These are phyloP conservation scores for Erythrolamprus reginae DNA, from an alignment of 2,113 vertebrate species.

Conservation along the genomic window DNA sequence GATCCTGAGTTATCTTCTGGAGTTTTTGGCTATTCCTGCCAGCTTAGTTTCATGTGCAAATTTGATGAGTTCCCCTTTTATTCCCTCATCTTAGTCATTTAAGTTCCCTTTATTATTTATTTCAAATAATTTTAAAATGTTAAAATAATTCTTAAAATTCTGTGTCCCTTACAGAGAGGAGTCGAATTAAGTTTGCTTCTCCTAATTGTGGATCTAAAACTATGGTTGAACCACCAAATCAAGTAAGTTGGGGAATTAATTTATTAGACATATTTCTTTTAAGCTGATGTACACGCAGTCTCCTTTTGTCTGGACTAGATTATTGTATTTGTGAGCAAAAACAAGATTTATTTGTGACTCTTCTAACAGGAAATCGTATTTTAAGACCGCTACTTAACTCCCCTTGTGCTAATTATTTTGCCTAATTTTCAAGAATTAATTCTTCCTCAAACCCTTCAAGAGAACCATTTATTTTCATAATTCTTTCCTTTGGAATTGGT, in stretches of 20 bases:
- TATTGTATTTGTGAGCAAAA: neutral
- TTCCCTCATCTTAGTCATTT: no score
- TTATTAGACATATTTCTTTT: neutral
- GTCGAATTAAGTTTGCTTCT: neutral
- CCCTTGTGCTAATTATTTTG: neutral
- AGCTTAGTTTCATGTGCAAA: no score
- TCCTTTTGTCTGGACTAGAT: neutral
- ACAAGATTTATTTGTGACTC: neutral
- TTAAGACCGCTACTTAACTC: neutral
- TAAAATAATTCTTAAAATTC: neutral
- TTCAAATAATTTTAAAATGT: no score
- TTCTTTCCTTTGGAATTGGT: neutral
- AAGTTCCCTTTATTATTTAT: no score
- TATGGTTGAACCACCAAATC: neutral
- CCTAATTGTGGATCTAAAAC: neutral
- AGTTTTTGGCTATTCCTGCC: no score
- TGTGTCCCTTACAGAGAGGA: neutral
- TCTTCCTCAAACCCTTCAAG: neutral
- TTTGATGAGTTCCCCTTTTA: no score
- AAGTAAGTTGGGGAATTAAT: neutral
- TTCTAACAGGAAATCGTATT: neutral
- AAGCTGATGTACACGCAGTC: neutral
- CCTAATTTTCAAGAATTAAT: neutral
- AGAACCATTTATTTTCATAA: neutral
- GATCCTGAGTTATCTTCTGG: no score